Percentiles rank a stretch among this genome's conserved stretches.
Conservation (phyloP, 37 sponge, comb jelly and placozoan genomes). For the Theonella swinhoei region DNA sequence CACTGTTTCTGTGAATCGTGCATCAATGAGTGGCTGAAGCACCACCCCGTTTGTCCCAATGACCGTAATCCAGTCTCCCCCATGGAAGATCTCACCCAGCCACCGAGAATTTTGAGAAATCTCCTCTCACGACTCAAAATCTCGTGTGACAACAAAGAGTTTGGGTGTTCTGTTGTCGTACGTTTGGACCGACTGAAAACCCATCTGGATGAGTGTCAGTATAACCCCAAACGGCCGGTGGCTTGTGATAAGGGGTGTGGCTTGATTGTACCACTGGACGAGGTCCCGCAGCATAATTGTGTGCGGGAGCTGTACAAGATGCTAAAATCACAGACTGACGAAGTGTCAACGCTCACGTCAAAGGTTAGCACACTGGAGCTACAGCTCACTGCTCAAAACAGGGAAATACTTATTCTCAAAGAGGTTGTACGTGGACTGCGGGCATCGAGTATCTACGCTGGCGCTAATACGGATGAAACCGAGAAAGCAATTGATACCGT, state of each 20-base stretch:
- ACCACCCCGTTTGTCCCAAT: conserved; percentile 88
- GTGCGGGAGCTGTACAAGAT: conserved; percentile 61
- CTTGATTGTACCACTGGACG: conserved; percentile 79
- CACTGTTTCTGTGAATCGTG: conserved; percentile 94
- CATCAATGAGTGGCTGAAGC: conserved; percentile 91
- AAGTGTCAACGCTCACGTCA: conserved; percentile 20
- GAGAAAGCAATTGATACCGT: conserved; percentile 74
- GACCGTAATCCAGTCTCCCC: conserved; percentile 80
- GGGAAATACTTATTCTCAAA: conserved; percentile 76
- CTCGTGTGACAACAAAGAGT: conserved; percentile 81
- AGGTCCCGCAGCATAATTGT: conserved; percentile 83
- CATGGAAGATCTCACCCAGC: conserved; percentile 68
- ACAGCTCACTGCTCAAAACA: conserved; percentile 47
- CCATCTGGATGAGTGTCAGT: conserved; percentile 80
- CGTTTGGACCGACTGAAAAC: conserved; percentile 71
- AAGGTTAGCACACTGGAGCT: conserved; percentile 41
- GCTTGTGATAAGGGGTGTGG: conserved; percentile 92
- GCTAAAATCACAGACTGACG: conserved; percentile 42
- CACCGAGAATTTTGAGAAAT: conserved; percentile 93
- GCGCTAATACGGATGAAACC: conserved; percentile 63
- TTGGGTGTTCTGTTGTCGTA: conserved; percentile 82
- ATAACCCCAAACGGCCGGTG: conserved; percentile 92
- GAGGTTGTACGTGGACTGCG: conserved; percentile 78
- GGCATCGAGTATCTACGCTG: conserved; percentile 14
- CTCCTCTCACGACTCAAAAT: conserved; percentile 87